Conservation (phyloP, 1,140 invertebrate genomes). For the Steinernema khuongi region DNA sequence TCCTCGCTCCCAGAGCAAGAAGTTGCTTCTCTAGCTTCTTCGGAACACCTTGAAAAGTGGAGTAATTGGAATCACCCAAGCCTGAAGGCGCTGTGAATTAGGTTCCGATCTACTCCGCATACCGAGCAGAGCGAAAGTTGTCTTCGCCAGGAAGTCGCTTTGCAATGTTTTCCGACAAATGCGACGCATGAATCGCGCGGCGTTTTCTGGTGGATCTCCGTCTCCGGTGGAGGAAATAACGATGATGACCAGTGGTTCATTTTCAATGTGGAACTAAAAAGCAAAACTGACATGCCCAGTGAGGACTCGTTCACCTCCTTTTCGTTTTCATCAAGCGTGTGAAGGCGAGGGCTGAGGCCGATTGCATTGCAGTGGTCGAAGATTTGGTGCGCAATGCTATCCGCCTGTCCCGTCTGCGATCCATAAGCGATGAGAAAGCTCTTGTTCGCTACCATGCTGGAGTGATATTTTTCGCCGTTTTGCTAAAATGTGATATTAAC, state of each 20-base stretch:
- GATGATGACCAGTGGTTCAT: conserved; percentile 34
- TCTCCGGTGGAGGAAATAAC: conserved; percentile 41
- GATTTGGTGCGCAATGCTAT: conserved; percentile 37
- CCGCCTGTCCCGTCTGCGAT: conserved; percentile 43
- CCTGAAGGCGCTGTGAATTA: conserved; percentile 26
- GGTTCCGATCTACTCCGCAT: neutral
- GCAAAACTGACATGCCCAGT: neutral
- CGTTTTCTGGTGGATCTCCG: conserved; percentile 42
- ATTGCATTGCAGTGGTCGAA: conserved; percentile 25
- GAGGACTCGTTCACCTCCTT: conserved; percentile 29
- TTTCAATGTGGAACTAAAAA: conserved; percentile 37
- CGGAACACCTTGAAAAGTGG: conserved; percentile 39
- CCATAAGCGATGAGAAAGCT: conserved; percentile 37
- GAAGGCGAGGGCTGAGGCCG: conserved; percentile 22
- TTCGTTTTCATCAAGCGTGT: conserved; percentile 33
- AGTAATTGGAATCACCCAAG: conserved; percentile 44
- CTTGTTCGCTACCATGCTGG: neutral
- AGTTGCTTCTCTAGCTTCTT: conserved; percentile 41
- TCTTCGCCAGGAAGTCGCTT: conserved; percentile 21
- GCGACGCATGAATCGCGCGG: conserved; percentile 29
- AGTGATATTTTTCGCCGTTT: neutral
- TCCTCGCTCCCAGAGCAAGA: conserved; percentile 24
- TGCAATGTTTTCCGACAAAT: conserved; percentile 23
- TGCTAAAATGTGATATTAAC: too few relatives aligned
- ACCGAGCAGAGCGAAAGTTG: conserved; percentile 34